These are phyloP conservation scores for Pterois miles DNA, from an alignment of 2,797 vertebrate species.

Conservation along the genomic window DNA sequence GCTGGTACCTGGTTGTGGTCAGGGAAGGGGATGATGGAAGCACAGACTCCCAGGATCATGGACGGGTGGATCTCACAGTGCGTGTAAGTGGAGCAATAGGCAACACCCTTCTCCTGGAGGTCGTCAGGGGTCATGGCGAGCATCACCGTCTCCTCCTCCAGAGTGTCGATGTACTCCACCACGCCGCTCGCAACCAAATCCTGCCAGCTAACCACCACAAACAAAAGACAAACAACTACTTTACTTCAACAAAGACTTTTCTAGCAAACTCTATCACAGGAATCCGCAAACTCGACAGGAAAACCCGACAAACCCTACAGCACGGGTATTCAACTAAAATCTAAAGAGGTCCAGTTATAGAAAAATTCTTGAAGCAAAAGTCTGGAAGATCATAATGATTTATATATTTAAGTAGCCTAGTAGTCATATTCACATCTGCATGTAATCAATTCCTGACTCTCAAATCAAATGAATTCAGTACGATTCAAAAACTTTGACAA, in stretches of 20 bases:
- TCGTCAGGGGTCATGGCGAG: constrained; percentile 99
- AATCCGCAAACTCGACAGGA: no score
- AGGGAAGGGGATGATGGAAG: constrained; percentile 98
- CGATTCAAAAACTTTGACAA: no score
- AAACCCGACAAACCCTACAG: neutral
- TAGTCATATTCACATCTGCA: no score
- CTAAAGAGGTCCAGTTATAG: no score
- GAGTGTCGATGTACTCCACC: constrained; percentile 97
- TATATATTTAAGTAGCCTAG: no score
- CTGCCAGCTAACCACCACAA: constrained; percentile 89
- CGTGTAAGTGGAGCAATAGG: constrained; percentile 97
- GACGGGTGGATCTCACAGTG: constrained; percentile 99
- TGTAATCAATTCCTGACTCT: no score
- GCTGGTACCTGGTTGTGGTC: constrained; percentile 94
- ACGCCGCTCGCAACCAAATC: constrained; percentile 97
- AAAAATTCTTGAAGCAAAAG: no score
- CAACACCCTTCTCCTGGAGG: constrained; percentile 97
- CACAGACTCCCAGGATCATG: constrained; percentile 99
- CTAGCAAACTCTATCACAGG: neutral
- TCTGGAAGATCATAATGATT: no score
- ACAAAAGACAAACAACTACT: neutral
- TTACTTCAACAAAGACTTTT: neutral
- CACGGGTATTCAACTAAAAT: no score
- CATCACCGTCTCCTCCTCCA: constrained; percentile 99
- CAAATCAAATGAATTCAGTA: no score